These are phyloP conservation scores for Drosophila malerkotliana DNA, from an alignment of 1,140 invertebrate genomes.

Conservation along the genomic window DNA sequence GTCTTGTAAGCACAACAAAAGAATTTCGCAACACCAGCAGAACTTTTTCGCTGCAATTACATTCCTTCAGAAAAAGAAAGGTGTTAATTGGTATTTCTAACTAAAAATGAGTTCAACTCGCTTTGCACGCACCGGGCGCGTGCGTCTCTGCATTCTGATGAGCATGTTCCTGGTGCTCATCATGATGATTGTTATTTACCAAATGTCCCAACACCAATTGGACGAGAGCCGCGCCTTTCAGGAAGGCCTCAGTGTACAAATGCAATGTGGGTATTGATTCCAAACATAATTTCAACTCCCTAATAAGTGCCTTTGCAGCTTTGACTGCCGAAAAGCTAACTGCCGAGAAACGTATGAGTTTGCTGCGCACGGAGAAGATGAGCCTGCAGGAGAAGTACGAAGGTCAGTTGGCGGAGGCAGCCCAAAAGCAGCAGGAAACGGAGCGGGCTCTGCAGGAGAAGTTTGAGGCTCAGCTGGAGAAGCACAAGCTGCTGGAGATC, in stretches of 20 bases:
- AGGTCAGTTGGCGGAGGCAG: conserved; percentile 83
- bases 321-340: conserved; percentile 83
- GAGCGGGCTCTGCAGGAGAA: conserved; percentile 79
- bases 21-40: conserved; percentile 43
- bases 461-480: conserved; percentile 84
- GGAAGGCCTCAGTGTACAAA: conserved; percentile 84
- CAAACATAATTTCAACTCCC: not conserved
- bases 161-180: conserved; percentile 83
- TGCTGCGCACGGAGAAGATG: conserved; percentile 84
- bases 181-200: conserved; percentile 85
- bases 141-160: conserved; percentile 84
- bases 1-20: conserved; percentile 22
- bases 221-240: conserved; percentile 84
- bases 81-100: conserved; percentile 15
- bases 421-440: conserved; percentile 83
- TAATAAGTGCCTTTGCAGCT: conserved; percentile 42
- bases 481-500: conserved; percentile 84
- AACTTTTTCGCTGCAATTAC: conserved; percentile 41
- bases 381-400: conserved; percentile 81
- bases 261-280: conserved; percentile 83
- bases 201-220: conserved; percentile 84
- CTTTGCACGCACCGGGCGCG: conserved; percentile 85
- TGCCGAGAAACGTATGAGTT: conserved; percentile 84
- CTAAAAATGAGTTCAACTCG: conserved; percentile 84
- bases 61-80: conserved; percentile 29